Evolutionary conservation across 2,797 vertebrate species (phyloP), one percentile per base, ranked within the genome.

Genomic region (Pseudochirops cupreus): DNA sequence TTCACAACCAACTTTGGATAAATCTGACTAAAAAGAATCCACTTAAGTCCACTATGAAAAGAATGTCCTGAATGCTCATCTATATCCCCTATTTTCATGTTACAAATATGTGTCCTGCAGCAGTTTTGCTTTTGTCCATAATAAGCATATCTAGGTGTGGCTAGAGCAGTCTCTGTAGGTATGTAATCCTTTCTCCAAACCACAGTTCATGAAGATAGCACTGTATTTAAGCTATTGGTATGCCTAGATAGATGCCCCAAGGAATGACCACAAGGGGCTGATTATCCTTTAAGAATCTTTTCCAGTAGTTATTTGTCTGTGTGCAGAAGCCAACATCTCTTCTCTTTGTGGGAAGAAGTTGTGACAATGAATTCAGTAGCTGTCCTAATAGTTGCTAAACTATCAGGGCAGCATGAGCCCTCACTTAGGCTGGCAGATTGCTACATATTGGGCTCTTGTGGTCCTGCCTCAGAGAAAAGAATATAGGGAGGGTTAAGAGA

Each of bases 201-300:
- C 21, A 87, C 39, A 46, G 39, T 50, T 11, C 39, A 26, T 94
- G 74, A 94, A 33, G 92, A 94, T 59, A 39, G 92, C 91, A 56
- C 92, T 91, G 93, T 54, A 57, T 91, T 53, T 94, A 62, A 93
- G 58, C 95, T 91, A 93, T 92, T 91, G 87, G 46, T 94, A 95
- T 95, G 87, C 58, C 90, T 95, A 92, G 53, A 54, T 90, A 96
- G 93, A 96, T 13, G 58, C 91, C 67, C 89, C 89, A 96, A 95
- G 92, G 94, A 94, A 82, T 90, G 57, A 93, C 67, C 58, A 93
- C 28, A 95, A 93, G 56, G 28, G 26, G 31, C 93, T 92, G 56
- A 97, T 95, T 95, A 92, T 91, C 54, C 55, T 74, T 29, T 87
- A 94, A 92, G 56, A 94, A 94, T 93, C 93, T 93, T 95, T 90